Evolutionary conservation across 2,797 vertebrate species (phyloP), one percentile per base, ranked within the genome.

Genomic region (Emydoidea blandingii): DNA sequence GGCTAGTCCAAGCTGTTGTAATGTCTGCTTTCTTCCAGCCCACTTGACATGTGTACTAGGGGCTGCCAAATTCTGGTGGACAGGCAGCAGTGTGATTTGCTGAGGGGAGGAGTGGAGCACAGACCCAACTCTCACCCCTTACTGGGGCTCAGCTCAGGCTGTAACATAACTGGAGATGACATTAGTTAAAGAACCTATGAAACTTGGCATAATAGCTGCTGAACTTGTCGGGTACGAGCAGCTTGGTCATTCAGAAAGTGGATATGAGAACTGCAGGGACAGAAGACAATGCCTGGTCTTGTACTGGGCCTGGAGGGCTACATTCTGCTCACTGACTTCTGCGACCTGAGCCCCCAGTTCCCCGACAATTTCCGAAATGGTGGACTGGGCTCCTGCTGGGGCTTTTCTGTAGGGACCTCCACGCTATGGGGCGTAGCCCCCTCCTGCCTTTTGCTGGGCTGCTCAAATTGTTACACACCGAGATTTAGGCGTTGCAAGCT

Each of bases 301-400:
- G n/a, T 47, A 52, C 47, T 5, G 31, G 88, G 31, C 12, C 14
- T 4, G 6, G 31, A 50, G 78, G 3, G 23, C 59, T 1, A 0
- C 19, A 74, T 29, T 47, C 41, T 49, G 1, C 3, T 53, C 82
- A 15, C 31, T 11, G n/a, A 72, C 12, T 37, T 10, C 16, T 68
- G 34, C 8, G 8, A n/a, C 62, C 34, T 19, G 34, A 19, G 62
- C 62, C 16, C 5, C 5, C n/a, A 19, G 16, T 72, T 72, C n/a
- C 65, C n/a, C 65, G 12, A 41, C n/a, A 37, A 72, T 37, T 9
- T 72, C 18, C 21, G 2, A 72, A 37, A 37, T 41, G n/a, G 19
- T 37, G n/a, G 16, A 37, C 5, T 21, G 16, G n/a, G 8, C 10
- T 72, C n/a, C 65, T 37, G 18, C 9, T 37, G 18, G 19, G n/a